phyloP scores from a whole-genome alignment of 2,888 invertebrate species.

The Drosophila acutilabella region DNA sequence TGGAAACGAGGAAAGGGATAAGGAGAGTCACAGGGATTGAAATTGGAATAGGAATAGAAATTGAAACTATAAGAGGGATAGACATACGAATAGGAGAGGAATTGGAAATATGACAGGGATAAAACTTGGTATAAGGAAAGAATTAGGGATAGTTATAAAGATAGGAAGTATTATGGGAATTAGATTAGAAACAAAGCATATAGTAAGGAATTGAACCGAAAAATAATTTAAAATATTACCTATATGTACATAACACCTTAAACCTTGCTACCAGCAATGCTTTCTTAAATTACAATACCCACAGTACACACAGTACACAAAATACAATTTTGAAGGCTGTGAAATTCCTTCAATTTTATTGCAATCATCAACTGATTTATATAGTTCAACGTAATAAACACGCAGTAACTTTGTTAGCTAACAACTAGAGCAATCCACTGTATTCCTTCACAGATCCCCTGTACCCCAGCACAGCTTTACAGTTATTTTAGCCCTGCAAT shows the following conservation, averaged over 20 bases:
- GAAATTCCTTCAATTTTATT: background rate
- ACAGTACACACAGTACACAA: no score
- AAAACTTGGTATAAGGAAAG: background rate
- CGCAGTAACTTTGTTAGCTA: constrained; percentile 15
- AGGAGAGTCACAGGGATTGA: background rate
- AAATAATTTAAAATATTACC: no score
- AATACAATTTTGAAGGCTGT: background rate
- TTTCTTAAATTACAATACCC: background rate
- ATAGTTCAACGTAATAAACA: constrained; percentile 15
- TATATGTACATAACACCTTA: no score
- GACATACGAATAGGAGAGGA: background rate
- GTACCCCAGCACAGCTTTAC: background rate
- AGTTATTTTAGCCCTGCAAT: constrained; percentile 50
- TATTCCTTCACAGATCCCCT: background rate
- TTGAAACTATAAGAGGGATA: no score
- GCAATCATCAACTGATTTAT: background rate
- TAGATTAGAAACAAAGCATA: no score
- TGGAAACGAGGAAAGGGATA: background rate
- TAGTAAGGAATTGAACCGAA: background rate
- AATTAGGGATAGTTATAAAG: no score
- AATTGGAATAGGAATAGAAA: background rate
- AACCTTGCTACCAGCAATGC: background rate
- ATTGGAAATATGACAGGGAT: background rate
- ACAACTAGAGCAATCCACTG: constrained; percentile 8
- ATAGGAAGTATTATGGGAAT: no score